These are phyloP conservation scores for Corydoras sp. DNA, from an alignment of 2,113 vertebrate species.

Conservation along the genomic window DNA sequence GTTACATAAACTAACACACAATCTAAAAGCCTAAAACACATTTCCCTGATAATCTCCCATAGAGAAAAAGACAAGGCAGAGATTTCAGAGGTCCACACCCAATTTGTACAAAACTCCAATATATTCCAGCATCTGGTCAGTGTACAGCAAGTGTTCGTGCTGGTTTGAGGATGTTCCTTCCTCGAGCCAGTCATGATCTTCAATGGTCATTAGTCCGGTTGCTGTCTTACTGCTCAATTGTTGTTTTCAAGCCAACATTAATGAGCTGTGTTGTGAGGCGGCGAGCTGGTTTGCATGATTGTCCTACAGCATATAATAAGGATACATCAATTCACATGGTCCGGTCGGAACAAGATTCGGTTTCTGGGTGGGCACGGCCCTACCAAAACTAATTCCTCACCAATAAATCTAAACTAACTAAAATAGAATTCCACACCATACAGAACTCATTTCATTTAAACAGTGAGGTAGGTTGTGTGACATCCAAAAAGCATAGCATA, in stretches of 20 bases:
- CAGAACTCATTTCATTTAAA: not conserved
- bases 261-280: not conserved
- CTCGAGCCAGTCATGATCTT: not conserved
- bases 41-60: not conserved
- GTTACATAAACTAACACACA: not conserved
- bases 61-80: not conserved
- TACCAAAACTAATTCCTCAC: not conserved
- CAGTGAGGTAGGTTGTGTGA: slow-evolving; percentile 11
- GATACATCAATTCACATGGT: not conserved
- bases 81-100: not conserved
- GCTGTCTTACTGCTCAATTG: not conserved
- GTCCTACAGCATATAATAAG: slow-evolving; percentile 15
- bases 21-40: not conserved
- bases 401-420: not conserved
- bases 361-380: not conserved
- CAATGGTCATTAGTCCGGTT: not conserved
- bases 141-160: not conserved
- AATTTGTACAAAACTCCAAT: not conserved
- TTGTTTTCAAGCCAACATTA: not conserved
- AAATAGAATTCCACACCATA: slow-evolving; percentile 7
- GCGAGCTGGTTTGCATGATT: slow-evolving; percentile 5
- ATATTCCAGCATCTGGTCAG: slow-evolving; percentile 1
- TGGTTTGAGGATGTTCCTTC: not conserved
- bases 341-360: not conserved
- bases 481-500: not conserved